Percentiles rank a stretch among this genome's conserved stretches.
These are phyloP conservation scores for Serrognathus titanus DNA, from an alignment of 2,888 invertebrate species.

Conservation along the genomic window DNA sequence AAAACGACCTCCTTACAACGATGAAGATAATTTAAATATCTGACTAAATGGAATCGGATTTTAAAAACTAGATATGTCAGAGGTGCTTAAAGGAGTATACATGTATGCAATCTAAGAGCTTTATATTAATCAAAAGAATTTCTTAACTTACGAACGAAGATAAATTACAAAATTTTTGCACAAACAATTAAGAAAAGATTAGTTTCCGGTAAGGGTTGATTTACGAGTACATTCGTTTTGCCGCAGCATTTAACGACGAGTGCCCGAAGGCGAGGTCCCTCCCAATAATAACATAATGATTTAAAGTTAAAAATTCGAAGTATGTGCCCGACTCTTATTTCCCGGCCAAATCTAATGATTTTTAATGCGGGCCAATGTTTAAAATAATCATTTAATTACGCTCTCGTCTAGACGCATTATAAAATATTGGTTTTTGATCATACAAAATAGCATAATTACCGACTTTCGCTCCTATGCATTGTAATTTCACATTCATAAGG, in stretches of 20 bases:
- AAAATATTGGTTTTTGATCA: constrained; percentile 34
- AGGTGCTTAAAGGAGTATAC: too few species aligned
- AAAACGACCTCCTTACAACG: too few species aligned
- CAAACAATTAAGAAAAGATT: constrained; percentile 10
- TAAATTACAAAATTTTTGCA: neutral
- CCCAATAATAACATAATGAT: constrained; percentile 20
- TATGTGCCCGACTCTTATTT: constrained; percentile 9
- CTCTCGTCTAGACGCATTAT: constrained; percentile 28
- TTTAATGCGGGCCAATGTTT: constrained; percentile 18
- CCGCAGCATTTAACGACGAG: constrained; percentile 10
- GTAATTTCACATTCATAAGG: constrained; percentile 25
- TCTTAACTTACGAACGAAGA: too few species aligned
- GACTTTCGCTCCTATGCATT: constrained; percentile 17
- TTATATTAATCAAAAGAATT: too few species aligned
- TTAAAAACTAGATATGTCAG: too few species aligned
- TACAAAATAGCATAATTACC: constrained; percentile 33
- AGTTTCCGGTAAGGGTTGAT: constrained; percentile 12
- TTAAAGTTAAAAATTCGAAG: constrained; percentile 19
- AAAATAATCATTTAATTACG: constrained; percentile 26
- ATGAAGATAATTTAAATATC: too few species aligned
- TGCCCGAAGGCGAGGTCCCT: constrained; percentile 13
- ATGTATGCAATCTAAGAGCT: too few species aligned
- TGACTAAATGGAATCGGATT: too few species aligned
- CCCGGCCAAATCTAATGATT: constrained; percentile 15
- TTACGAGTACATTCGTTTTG: neutral